A percentile compares a stretch with the other conserved stretches of the same genome.
Conservation (phyloP, 2,113 vertebrate species). For the Alectura lathami region DNA sequence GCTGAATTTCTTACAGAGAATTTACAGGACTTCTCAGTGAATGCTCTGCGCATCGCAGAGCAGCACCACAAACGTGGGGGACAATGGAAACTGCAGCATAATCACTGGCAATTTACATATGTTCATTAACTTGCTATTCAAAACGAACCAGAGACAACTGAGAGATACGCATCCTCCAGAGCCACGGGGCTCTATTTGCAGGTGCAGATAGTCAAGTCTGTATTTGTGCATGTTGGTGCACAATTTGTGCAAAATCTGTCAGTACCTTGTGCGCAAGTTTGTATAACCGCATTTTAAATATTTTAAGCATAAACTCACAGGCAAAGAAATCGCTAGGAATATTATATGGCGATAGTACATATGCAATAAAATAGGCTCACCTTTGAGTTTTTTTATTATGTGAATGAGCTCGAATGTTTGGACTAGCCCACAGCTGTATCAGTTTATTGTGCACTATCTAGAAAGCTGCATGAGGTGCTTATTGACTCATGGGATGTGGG, state of each 20-base stretch:
- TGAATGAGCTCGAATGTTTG: background rate
- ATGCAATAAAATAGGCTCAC: background rate
- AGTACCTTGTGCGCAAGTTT: background rate
- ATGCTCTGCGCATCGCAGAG: background rate
- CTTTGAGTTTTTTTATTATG: background rate
- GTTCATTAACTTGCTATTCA: background rate
- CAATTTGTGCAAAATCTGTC: background rate
- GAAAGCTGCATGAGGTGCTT: conserved; percentile 56
- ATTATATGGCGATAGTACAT: background rate
- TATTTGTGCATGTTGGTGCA: background rate
- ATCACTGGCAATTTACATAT: background rate
- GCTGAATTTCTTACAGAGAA: background rate
- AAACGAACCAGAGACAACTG: background rate
- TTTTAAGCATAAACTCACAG: background rate
- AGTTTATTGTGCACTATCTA: background rate
- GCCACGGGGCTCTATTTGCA: background rate
- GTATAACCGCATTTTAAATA: background rate
- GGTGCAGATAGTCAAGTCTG: background rate
- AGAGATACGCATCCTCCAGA: background rate
- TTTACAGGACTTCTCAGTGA: background rate
- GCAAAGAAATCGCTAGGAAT: background rate
- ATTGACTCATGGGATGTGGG: conserved; percentile 49
- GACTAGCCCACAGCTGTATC: background rate
- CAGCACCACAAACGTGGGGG: background rate
- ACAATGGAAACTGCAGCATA: background rate